Conservation (phyloP, 2,797 vertebrate genomes). For the Coreius guichenoti region DNA sequence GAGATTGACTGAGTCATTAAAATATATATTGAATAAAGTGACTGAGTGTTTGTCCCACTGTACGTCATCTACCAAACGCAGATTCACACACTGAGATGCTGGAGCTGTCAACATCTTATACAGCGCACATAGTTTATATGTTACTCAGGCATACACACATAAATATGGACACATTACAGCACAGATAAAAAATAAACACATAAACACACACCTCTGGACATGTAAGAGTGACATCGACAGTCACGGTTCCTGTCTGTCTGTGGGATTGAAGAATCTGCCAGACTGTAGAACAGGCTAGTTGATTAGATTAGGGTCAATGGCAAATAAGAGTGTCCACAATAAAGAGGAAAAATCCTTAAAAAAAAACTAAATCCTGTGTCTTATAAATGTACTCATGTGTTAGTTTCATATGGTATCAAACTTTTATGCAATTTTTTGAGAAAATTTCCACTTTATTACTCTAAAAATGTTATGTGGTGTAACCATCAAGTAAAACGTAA, state of each 20-base stretch:
- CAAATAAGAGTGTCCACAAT: not conserved
- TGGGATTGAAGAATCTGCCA: constrained; percentile 66
- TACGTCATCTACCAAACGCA: constrained; percentile 74
- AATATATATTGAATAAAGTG: constrained; percentile 70
- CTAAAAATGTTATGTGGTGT: too few relatives aligned
- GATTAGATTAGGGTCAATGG: not conserved
- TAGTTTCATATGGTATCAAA: not conserved
- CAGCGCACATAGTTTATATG: not conserved
- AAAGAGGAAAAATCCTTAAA: not conserved
- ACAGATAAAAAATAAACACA: constrained; percentile 8
- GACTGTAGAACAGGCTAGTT: constrained; percentile 60
- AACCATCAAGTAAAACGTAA: too few relatives aligned
- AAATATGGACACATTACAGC: not conserved
- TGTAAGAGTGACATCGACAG: constrained; percentile 68
- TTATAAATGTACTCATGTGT: not conserved
- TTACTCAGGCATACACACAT: not conserved
- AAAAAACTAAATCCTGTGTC: not conserved
- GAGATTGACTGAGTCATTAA: not conserved
- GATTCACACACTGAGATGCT: constrained; percentile 62
- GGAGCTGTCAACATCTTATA: constrained; percentile 61
- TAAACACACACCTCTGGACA: constrained; percentile 54
- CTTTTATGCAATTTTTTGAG: not conserved
- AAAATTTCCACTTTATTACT: too few relatives aligned
- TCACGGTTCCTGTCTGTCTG: constrained; percentile 64
- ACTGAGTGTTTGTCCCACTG: constrained; percentile 62